A percentile compares a stretch with the other conserved stretches of the same genome.
phyloP scores from a whole-genome alignment of 1,140 invertebrate genomes.

The Drosophila pachea region DNA sequence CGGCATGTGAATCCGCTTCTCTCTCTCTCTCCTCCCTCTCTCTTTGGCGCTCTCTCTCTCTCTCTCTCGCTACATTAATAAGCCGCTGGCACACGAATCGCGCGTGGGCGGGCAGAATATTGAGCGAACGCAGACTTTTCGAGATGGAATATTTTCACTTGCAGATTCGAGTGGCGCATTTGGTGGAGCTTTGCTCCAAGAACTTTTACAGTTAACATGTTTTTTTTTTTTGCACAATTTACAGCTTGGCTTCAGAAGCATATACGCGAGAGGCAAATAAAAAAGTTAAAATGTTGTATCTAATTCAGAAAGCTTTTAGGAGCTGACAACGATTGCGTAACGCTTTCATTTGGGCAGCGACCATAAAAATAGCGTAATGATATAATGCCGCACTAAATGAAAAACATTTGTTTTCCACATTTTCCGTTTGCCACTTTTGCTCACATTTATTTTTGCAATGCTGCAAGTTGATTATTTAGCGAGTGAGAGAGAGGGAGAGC shows the following conservation, averaged over 20 bases:
- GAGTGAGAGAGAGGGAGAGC: neutral
- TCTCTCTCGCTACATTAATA: too few relatives aligned
- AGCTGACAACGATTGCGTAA: constrained; percentile 15
- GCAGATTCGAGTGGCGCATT: too few relatives aligned
- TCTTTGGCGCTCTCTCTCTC: too few relatives aligned
- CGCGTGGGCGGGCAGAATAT: too few relatives aligned
- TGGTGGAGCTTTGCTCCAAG: too few relatives aligned
- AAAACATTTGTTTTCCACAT: constrained; percentile 30
- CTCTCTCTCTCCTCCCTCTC: too few relatives aligned
- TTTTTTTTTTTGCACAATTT: neutral
- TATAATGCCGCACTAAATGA: constrained; percentile 27
- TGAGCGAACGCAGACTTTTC: too few relatives aligned
- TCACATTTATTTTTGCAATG: constrained; percentile 18
- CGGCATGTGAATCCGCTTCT: neutral
- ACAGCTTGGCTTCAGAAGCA: neutral
- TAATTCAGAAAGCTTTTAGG: constrained; percentile 41
- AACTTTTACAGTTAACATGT: too few relatives aligned
- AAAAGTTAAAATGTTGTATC: constrained; percentile 19
- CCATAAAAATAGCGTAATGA: constrained; percentile 48
- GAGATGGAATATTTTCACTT: too few relatives aligned
- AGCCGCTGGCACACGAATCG: too few relatives aligned
- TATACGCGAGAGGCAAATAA: constrained; percentile 6
- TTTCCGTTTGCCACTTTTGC: neutral
- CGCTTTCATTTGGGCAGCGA: neutral
- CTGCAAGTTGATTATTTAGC: constrained; percentile 34